phyloP scores from a whole-genome alignment of 1,140 invertebrate genomes.

The Pseudomyrmex pallidus region DNA sequence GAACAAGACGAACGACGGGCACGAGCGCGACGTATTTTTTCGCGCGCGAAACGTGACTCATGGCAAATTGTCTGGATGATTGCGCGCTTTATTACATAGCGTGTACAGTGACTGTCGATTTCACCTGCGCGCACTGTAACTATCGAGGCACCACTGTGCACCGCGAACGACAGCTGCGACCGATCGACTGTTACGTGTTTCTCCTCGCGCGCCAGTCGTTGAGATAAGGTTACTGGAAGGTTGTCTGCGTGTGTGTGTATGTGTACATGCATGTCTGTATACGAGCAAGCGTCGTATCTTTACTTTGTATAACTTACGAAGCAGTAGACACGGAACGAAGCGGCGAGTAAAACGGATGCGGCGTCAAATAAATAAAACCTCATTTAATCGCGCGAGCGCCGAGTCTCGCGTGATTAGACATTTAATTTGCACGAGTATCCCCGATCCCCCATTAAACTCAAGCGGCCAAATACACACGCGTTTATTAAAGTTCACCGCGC shows the following conservation, averaged over 20 bases:
- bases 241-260: not conserved
- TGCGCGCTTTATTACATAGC: conserved; percentile 17
- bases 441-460: too few relatives aligned
- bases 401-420: conserved; percentile 1
- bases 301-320: conserved; percentile 1
- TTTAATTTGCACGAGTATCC: not conserved
- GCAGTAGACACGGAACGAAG: not conserved
- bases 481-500: too few relatives aligned
- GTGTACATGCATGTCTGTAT: not conserved
- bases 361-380: not conserved
- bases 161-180: conserved; percentile 63
- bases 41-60: conserved; percentile 26
- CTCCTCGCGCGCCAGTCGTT: conserved; percentile 49
- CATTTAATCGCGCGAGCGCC: not conserved
- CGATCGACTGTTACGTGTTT: conserved; percentile 61
- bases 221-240: conserved; percentile 52
- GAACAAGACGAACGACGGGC: not conserved
- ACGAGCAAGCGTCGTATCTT: not conserved
- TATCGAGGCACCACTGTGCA: conserved; percentile 33
- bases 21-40: conserved; percentile 21
- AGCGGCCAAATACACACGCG: too few relatives aligned
- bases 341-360: not conserved
- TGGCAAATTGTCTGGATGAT: conserved; percentile 1
- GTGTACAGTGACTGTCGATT: conserved; percentile 7
- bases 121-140: conserved; percentile 45